These are phyloP conservation scores for Heliconius nattereri DNA, from an alignment of 1,140 invertebrate species.

Conservation along the genomic window DNA sequence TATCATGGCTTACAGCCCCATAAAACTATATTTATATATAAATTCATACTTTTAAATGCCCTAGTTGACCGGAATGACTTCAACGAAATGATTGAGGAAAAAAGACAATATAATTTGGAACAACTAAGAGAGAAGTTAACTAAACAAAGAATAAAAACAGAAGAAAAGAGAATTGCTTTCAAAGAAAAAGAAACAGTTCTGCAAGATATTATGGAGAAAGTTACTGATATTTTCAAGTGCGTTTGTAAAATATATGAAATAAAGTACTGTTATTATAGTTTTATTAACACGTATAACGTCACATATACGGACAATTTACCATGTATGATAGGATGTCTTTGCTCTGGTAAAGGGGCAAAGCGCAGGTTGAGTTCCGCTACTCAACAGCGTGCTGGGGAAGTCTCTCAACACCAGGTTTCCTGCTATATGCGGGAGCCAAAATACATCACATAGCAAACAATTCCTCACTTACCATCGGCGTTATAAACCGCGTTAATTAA, in stretches of 20 bases:
- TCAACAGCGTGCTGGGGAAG: background rate
- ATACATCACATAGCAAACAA: background rate
- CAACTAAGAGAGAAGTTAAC: slow-evolving; percentile 47
- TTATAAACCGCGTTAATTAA: slow-evolving; percentile 2
- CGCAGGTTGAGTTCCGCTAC: background rate
- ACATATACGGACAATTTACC: no score
- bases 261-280: background rate
- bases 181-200: slow-evolving; percentile 42
- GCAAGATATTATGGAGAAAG: slow-evolving; percentile 51
- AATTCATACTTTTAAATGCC: background rate
- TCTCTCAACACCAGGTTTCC: background rate
- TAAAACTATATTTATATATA: no score
- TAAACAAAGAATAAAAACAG: slow-evolving; percentile 43
- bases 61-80: slow-evolving; percentile 63
- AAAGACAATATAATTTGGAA: slow-evolving; percentile 44
- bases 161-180: slow-evolving; percentile 40
- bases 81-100: slow-evolving; percentile 56
- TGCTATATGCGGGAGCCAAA: background rate
- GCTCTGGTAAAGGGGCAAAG: background rate
- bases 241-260: background rate
- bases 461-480: background rate
- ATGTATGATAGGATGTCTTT: background rate
- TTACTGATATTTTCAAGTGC: slow-evolving; percentile 65
- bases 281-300: background rate
- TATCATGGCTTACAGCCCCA: no score